Evolutionary conservation across 2,113 vertebrate species (phyloP), one percentile per base, ranked within the genome.

Genomic region (Typhlomys cinereus): DNA sequence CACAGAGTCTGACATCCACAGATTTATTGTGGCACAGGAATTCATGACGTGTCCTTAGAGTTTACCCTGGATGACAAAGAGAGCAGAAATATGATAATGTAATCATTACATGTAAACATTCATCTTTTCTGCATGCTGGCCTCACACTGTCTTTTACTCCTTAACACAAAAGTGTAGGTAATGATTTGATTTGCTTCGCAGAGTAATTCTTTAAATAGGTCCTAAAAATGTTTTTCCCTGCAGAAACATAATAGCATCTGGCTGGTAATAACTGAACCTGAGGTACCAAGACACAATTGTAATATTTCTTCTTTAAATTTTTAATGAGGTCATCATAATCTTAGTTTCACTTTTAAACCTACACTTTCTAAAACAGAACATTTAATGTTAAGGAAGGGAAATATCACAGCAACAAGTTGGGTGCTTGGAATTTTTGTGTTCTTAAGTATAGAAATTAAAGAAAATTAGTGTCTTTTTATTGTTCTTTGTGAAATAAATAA

Each of bases 131-230:
- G 46, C 93, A 96, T 91, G 85, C 96, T 97, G 95, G 96, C 95
- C 80, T 88, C 71, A 91, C 69, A 93, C 85, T 93, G 85, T 73
- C 94, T 87, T 90, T 84, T 85, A 89, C 90, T 94, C 93, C 82
- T 69, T 52, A 64, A 75, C 59, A 57, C 87, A 44, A 12, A 67
- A 95, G 1, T 92, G 89, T 96, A 96, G 97, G 96, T 96, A 96
- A 97, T 93, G 81, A 96, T 96, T 97, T 96, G 25, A 92, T 96
- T 96, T 97, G 96, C 85, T 97, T 97, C 71, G 64, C 92, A 91
- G 93, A 50, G 29, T 96, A 97, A 96, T 97, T 95, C 71, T 97
- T 97, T 97, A 96, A 95, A 91, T 97, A 98, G 97, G 95, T 94
- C 95, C 87, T 97, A 92, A 91, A 97, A 97, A 96, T 96, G 97